Percentiles rank a stretch among this genome's conserved stretches.
Conservation (phyloP, 2,797 vertebrate species). For the Furcifer pardalis region DNA sequence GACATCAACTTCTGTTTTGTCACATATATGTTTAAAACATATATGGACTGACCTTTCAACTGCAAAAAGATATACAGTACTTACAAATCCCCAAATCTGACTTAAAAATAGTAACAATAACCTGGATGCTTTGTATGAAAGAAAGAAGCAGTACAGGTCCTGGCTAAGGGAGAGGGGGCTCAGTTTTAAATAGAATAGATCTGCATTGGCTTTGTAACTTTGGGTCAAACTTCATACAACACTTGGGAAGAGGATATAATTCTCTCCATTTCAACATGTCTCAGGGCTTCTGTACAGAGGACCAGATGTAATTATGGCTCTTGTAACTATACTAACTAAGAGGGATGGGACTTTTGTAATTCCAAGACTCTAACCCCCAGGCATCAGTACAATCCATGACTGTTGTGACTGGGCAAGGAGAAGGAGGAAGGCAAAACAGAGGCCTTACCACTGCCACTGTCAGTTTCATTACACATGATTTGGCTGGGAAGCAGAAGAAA, state of each 20-base stretch:
- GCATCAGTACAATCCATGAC: too few species aligned
- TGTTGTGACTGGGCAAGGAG: too few species aligned
- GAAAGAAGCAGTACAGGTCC: not conserved
- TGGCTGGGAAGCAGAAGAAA: too few species aligned
- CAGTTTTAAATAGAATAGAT: not conserved
- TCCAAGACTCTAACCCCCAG: too few species aligned
- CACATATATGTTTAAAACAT: not conserved
- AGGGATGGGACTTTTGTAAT: too few species aligned
- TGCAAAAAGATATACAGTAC: not conserved
- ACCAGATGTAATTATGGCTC: not conserved
- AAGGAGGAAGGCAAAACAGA: too few species aligned
- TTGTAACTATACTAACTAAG: too few species aligned
- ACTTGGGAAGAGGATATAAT: not conserved
- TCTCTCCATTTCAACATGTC: not conserved
- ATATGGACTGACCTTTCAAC: not conserved
- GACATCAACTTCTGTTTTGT: not conserved
- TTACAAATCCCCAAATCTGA: not conserved
- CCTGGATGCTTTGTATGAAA: not conserved
- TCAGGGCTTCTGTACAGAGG: accelerated
- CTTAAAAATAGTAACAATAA: not conserved
- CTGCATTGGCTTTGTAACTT: not conserved
- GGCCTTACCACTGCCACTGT: too few species aligned
- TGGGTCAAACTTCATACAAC: not conserved
- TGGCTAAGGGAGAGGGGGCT: not conserved
- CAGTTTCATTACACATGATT: too few species aligned